Evolutionary conservation across 2,113 vertebrate species (phyloP).

Genomic region (Triplophysa rosa): DNA sequence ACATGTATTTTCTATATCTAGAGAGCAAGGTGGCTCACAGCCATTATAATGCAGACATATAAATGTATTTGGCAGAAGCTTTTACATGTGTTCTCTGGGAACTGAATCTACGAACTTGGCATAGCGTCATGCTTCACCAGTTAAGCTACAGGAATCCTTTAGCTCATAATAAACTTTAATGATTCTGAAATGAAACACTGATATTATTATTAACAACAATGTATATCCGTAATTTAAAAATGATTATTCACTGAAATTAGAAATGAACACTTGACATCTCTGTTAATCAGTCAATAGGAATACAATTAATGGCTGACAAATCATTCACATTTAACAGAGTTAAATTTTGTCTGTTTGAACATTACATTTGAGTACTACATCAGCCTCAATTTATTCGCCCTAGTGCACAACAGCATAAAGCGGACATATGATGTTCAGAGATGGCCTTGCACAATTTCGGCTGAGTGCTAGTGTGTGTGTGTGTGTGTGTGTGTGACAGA

Average conservation of each 20-base stretch:
- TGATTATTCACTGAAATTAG: no score
- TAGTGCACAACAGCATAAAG: constrained; percentile 9
- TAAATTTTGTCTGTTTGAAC: neutral
- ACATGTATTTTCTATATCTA: neutral
- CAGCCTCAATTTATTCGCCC: neutral
- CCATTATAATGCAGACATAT: no score
- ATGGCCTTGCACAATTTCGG: constrained; percentile 16
- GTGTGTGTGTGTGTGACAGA: neutral
- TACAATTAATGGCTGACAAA: neutral
- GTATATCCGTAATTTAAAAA: no score
- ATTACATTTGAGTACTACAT: neutral
- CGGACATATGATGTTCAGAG: neutral
- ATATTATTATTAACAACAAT: no score
- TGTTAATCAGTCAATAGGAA: neutral
- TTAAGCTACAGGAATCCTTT: no score
- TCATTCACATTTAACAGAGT: neutral
- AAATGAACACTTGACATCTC: no score
- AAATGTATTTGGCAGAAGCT: no score
- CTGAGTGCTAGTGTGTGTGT: constrained; percentile 1
- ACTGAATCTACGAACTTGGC: no score
- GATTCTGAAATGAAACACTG: no score
- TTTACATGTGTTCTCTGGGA: no score
- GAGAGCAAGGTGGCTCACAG: neutral
- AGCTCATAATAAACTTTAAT: no score
- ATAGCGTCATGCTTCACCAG: no score